phyloP scores from a whole-genome alignment of 2,113 vertebrate genomes.

The Ibidorhyncha struthersii region DNA sequence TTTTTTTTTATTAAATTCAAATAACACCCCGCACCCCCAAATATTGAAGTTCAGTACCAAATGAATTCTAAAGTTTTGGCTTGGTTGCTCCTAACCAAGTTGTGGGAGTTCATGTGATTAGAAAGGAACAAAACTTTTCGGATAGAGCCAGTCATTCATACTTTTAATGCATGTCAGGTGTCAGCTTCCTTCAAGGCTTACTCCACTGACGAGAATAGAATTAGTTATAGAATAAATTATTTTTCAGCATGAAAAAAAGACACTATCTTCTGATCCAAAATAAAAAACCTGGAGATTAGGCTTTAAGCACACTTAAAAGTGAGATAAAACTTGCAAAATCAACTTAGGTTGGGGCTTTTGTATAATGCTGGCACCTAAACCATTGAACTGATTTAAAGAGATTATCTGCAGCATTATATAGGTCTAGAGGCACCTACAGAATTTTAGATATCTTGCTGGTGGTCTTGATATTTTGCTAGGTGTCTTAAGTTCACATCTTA shows the following conservation, averaged over 20 bases:
- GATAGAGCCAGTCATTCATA: neutral
- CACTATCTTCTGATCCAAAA: neutral
- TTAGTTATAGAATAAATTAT: neutral
- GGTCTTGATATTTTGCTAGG: neutral
- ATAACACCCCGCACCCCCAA: neutral
- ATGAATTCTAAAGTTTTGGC: neutral
- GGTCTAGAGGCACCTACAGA: neutral
- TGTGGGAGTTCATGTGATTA: neutral
- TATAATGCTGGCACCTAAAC: neutral
- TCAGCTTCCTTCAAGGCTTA: neutral
- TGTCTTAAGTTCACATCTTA: neutral
- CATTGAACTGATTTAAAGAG: neutral
- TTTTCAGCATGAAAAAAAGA: neutral
- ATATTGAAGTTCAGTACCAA: neutral
- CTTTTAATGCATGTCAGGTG: neutral
- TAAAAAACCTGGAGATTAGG: neutral
- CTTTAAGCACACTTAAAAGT: constrained; percentile 6
- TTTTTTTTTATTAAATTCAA: neutral
- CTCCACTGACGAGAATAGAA: neutral
- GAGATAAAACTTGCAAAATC: neutral
- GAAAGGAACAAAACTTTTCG: neutral
- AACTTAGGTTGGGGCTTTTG: neutral
- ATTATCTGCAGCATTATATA: neutral
- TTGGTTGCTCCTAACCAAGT: neutral
- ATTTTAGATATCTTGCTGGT: neutral